Evolutionary conservation across 1,140 invertebrate genomes (phyloP), one percentile per base, ranked within the genome.

Genomic region (Aplysia californica): DNA sequence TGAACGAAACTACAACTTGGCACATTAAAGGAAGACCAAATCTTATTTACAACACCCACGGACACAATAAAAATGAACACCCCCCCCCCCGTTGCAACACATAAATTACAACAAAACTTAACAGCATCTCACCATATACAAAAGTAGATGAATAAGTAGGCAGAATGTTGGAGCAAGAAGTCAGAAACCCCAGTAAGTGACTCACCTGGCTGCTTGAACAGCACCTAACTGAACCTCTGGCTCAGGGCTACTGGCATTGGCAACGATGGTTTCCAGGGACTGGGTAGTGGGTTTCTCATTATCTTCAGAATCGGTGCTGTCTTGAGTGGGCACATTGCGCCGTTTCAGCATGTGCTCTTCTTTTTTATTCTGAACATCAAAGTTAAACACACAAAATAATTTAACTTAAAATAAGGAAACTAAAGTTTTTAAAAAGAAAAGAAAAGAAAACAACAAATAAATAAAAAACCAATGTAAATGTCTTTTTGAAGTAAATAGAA

Each of bases 331-430:
- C 58, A 99, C 97, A 92, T 99, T 99, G 85, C 98, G 92, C 85
- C 97, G 92, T 91, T 99, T 99, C 79, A 96, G 93, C 82, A 99
- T 91, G 36, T 96, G 97, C 91, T 99, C 97, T 85, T 99, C 97
- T 79, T 97, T 92, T 92, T 99, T 99, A 89, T 96, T 98, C 93
- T 90, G 78, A 5, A 77, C 76, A 58, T 36, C 35, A 23, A 21
- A 65, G 71, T 44, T 35, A 75, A 66, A 20, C n/a, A 29, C 10
- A 41, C n/a, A 33, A 26, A n/a, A 61, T 29, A 21, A 10, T 20
- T 15, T 26, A 61, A 18, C 10, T 61, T 10, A 29, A 61, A 29
- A 61, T 58, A 18, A 58, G 70, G 10, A 20, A 41, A n/a, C 38
- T 4, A 35, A 31, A 20, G 23, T n/a, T 15, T 0, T 55, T 23